Evolutionary conservation across 2,797 vertebrate species (phyloP).

Genomic region (Malurus splendens): DNA sequence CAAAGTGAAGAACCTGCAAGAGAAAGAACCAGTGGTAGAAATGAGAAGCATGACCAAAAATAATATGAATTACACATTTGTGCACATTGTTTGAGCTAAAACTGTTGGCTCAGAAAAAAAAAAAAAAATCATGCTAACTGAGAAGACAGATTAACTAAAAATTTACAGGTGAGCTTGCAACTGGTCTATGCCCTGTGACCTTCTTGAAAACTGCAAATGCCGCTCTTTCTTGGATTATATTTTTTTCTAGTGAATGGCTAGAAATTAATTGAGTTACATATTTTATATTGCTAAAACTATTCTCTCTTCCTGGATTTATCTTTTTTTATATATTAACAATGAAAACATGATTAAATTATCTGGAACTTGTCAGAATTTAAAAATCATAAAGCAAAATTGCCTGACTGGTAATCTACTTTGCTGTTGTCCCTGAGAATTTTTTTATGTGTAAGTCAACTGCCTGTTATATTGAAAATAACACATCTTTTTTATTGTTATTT

Average conservation of each 20-base stretch:
- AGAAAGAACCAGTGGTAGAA: not conserved
- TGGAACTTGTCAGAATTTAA: not conserved
- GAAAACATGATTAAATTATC: not conserved
- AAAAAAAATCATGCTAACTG: not conserved
- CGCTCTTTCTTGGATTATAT: not conserved
- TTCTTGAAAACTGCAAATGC: not conserved
- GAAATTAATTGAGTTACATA: not conserved
- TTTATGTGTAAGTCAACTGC: not conserved
- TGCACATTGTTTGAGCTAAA: rapidly evolving
- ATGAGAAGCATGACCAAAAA: not conserved
- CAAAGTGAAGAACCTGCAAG: slow-evolving; percentile 55
- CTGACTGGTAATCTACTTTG: not conserved
- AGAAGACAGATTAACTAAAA: not conserved
- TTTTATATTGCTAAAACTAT: not conserved
- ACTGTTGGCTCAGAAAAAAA: not conserved
- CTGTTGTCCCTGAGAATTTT: not conserved
- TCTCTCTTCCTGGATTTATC: not conserved
- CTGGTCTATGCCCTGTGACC: not conserved
- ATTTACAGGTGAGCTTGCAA: not conserved
- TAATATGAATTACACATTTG: not conserved
- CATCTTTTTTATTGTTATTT: not conserved
- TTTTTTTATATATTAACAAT: not conserved
- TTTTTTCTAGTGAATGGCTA: not conserved
- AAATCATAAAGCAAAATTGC: not conserved
- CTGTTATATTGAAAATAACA: not conserved